Conservation (phyloP, 2,113 vertebrate genomes). For the Muntiacus muntjak region DNA sequence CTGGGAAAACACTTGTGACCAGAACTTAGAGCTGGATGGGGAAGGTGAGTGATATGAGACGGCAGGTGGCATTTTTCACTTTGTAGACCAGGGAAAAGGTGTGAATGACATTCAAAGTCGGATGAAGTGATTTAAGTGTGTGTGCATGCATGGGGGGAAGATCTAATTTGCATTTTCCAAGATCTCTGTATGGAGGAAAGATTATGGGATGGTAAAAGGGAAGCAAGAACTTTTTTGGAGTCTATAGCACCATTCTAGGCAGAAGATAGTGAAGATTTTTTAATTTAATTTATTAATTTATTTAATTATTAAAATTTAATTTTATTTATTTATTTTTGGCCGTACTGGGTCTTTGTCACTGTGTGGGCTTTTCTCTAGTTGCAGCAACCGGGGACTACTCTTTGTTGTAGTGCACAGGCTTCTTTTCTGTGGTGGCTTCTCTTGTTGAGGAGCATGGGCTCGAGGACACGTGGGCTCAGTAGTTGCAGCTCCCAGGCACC, state of each 20-base stretch:
- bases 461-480: rapidly evolving
- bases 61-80: background rate
- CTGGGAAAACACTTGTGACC: background rate
- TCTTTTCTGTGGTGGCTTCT: background rate
- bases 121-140: background rate
- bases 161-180: background rate
- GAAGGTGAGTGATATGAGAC: background rate
- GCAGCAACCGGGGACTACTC: background rate
- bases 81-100: background rate
- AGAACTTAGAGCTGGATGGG: background rate
- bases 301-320: background rate
- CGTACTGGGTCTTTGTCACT: background rate
- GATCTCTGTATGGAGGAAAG: background rate
- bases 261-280: background rate
- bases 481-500: background rate
- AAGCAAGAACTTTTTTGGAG: background rate
- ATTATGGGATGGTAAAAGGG: background rate
- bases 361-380: background rate
- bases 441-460: background rate
- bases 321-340: background rate
- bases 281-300: background rate
- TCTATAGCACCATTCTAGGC: background rate
- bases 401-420: background rate
- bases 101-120: background rate
- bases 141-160: background rate